Base-by-base conservation (phyloP, 2,113 vertebrate genomes). In the Pitta sordida region DNA sequence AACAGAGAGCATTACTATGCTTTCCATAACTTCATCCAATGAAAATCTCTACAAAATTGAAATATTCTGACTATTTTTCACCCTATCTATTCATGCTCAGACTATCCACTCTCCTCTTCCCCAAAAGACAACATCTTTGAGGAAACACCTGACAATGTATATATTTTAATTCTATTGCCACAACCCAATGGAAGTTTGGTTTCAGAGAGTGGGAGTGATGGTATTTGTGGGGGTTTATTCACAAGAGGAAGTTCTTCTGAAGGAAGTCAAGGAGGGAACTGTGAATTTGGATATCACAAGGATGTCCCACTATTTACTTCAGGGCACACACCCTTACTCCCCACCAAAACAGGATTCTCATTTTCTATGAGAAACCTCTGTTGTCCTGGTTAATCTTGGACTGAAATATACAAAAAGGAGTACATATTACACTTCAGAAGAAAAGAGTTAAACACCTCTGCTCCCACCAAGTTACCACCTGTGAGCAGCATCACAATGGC, bases 181-280 rank as follows among this genome's bases (percentile, higher is more conserved):
- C 19, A n/a, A 15, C 10, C 14, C 39, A 20, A 16, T 13, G 44
- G 10, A 16, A 32, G 2, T 43, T 15, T 51, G 13, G 0, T 3
- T 59, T 93, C 27, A 60, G 11, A 15, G 16, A 15, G 11, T 12
- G 21, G 6, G 13, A 3, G 1, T n/a, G 34, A 30, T 49, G 58
- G 23, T 5, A 4, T 53, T 77, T 49, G 27, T 5, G 10, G 16
- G 37, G 30, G 7, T 58, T 55, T 15, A 85, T 59, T 15, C 44
- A 53, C 21, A 48, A 21, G 16, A 37, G 29, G 19, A 92, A 75
- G 39, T 26, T 13, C 36, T 30, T 49, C 18, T 18, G 64, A 44
- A 53, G 8, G 6, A 77, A 73, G 37, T 13, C 30, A 81, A 48
- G 39, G 64, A 53, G 34, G 32, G 12, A 49, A 4, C 34, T 41